phyloP scores from a whole-genome alignment of 1,140 invertebrate genomes.

The Conopomorpha cramerella region DNA sequence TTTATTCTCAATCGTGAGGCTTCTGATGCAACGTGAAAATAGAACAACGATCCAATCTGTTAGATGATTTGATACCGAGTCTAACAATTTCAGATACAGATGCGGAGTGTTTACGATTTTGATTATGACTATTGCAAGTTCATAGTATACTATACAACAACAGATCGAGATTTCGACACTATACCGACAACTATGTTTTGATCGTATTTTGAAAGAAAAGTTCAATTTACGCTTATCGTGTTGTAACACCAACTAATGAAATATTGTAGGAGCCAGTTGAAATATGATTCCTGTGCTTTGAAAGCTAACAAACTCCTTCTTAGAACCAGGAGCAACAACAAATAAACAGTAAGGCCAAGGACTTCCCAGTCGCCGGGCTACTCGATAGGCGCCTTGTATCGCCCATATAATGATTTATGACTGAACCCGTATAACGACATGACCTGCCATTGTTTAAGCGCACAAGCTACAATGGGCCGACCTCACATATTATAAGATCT shows the following conservation, averaged over 20 bases:
- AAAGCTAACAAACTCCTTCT: neutral
- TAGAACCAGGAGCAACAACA: neutral
- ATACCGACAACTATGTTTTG: too few species aligned
- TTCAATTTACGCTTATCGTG: neutral
- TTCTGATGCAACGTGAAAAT: too few species aligned
- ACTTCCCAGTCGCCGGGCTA: constrained; percentile 13
- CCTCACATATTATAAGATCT: too few species aligned
- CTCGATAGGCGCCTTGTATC: constrained; percentile 16
- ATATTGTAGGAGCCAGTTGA: neutral
- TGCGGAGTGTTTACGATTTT: too few species aligned
- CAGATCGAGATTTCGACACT: too few species aligned
- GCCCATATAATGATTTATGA: constrained; percentile 31
- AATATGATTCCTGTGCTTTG: neutral
- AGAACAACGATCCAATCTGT: too few species aligned
- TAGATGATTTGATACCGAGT: too few species aligned
- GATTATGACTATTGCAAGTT: too few species aligned
- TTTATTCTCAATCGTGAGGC: too few species aligned
- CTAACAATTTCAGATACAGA: too few species aligned
- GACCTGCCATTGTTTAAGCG: constrained; percentile 23
- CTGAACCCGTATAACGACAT: constrained; percentile 25
- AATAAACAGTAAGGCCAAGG: constrained; percentile 7
- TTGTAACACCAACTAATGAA: neutral
- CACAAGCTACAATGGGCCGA: constrained; percentile 8
- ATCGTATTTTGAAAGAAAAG: too few species aligned
- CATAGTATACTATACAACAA: too few species aligned